Conservation (phyloP, 2,797 vertebrate species). For the Pagetopsis macropterus region DNA sequence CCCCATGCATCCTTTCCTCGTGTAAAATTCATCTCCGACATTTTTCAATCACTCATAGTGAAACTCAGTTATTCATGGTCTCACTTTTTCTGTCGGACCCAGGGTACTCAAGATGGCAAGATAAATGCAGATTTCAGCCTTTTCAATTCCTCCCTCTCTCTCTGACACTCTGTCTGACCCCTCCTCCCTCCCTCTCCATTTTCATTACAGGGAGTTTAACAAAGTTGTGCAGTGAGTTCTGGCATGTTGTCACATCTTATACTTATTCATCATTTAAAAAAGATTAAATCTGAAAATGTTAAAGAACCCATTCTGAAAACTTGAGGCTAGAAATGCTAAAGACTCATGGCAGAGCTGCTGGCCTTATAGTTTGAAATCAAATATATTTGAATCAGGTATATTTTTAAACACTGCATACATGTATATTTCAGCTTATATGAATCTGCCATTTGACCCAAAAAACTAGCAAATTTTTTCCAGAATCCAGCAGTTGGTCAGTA, state of each 20-base stretch:
- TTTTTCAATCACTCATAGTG: slow-evolving; percentile 1
- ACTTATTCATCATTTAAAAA: not conserved
- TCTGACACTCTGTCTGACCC: slow-evolving; percentile 33
- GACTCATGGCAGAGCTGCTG: not conserved
- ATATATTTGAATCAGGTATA: not conserved
- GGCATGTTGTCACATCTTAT: slow-evolving; percentile 11
- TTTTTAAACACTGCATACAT: not conserved
- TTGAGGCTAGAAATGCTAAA: not conserved
- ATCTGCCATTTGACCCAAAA: not conserved
- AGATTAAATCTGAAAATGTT: not conserved
- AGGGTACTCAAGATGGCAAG: not conserved
- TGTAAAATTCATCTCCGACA: slow-evolving; percentile 10
- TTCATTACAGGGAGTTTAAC: slow-evolving; percentile 7
- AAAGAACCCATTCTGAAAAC: not conserved
- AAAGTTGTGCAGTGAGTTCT: slow-evolving; percentile 5
- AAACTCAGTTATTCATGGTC: slow-evolving; percentile 32
- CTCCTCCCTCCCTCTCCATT: slow-evolving; percentile 7
- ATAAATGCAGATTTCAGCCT: slow-evolving; percentile 36
- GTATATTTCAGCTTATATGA: not conserved
- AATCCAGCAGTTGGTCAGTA: slow-evolving; percentile 29
- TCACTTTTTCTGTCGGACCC: slow-evolving; percentile 18
- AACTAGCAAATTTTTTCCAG: slow-evolving; percentile 14
- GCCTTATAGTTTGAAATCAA: not conserved
- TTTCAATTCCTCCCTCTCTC: slow-evolving; percentile 13
- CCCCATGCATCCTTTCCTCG: not conserved